Evolutionary conservation across 2,888 invertebrate genomes (phyloP), one percentile per base, ranked within the genome.

Genomic region (Pristionchus entomophagus): DNA sequence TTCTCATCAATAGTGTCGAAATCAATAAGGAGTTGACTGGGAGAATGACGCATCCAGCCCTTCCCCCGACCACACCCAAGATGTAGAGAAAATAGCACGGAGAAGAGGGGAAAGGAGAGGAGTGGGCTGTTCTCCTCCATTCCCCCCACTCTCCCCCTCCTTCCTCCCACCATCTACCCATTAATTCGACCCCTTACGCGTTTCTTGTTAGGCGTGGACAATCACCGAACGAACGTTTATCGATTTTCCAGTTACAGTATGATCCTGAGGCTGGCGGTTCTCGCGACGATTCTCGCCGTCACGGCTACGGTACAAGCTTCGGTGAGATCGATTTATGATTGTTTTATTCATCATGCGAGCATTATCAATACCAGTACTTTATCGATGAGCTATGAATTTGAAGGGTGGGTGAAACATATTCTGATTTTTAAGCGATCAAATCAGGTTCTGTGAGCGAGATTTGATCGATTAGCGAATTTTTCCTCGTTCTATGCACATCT

Each of bases 41-140:
- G 29, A 56, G 82, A 59, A 35, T 59, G 35, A 56, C 77, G n/a
- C 19, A n/a, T n/a, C n/a, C n/a, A n/a, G n/a, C n/a, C n/a, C n/a
- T n/a, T n/a, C 3, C 12, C 5, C 26, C 82, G 82, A 82, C 82
- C 82, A 82, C 82, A 82, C 82, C 82, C 82, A 45, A 56, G 84
- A 81, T 22, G 51, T 26, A 41, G 56, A 51, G 56, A 53, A 41
- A 45, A 69, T 35, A 45, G 53, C 19, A 69, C 17, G 32, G 62
- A 8, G 29, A 26, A 45, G 78, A 51, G 49, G 49, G 49, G 51
- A 32, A 22, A 12, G 35, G 32, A 26, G 32, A 51, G 51, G 51
- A 51, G 49, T 29, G 51, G 78, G 78, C 41, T 73, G 73, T 73
- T 45, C 41, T 22, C 38, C 41, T 38, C 38, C 26, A 53, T 81